Evolutionary conservation across 2,888 invertebrate species (phyloP).

Genomic region (Pyrrhosoma nymphula): DNA sequence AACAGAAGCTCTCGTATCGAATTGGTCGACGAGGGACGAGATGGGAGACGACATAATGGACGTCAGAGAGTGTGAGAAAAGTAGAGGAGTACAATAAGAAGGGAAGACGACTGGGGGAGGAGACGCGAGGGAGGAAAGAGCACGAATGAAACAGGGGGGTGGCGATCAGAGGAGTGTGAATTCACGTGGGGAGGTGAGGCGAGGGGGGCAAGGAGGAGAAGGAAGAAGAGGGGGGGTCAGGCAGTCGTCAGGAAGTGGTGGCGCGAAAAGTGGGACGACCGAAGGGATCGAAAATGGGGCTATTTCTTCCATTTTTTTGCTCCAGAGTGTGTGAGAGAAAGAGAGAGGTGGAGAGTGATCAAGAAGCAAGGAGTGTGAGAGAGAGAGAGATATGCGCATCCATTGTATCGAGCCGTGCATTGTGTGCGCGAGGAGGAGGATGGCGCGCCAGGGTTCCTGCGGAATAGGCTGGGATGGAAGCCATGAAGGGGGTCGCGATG

Average conservation of each 20-base stretch:
- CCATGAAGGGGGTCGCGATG: neutral
- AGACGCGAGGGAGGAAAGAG: neutral
- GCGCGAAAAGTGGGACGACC: neutral
- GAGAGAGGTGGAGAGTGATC: neutral
- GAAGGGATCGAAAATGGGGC: neutral
- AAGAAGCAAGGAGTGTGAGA: neutral
- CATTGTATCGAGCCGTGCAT: neutral
- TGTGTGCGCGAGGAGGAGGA: neutral
- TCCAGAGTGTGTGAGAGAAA: neutral
- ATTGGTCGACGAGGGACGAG: no score
- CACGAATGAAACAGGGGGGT: neutral
- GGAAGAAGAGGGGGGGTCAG: neutral
- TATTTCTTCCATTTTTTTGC: neutral
- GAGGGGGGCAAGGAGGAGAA: neutral
- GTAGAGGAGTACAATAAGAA: no score
- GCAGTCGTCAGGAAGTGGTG: slow-evolving; percentile 1
- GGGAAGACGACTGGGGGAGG: no score
- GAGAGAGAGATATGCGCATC: neutral
- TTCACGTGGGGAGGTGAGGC: neutral
- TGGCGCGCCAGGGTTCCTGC: neutral
- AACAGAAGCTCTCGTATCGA: no score
- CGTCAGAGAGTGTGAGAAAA: no score
- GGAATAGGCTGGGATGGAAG: neutral
- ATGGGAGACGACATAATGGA: no score
- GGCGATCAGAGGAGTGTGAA: neutral